These are phyloP conservation scores for Drosophila carrolli DNA, from an alignment of 1,140 invertebrate species.

Conservation along the genomic window DNA sequence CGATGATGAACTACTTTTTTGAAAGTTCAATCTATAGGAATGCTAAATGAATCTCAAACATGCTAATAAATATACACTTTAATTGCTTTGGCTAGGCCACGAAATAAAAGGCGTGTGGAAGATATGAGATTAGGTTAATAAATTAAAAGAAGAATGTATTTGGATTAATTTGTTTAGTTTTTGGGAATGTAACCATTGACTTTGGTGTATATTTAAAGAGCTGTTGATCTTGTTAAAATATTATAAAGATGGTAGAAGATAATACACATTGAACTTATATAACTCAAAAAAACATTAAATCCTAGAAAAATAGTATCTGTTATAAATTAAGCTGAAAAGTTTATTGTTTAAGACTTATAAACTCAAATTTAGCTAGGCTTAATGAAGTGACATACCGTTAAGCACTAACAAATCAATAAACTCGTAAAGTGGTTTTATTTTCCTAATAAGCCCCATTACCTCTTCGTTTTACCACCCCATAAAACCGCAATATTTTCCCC, in stretches of 20 bases:
- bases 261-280: too few relatives aligned
- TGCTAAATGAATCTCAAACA: conserved; percentile 37
- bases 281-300: too few relatives aligned
- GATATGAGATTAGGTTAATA: not conserved
- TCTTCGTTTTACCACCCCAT: conserved; percentile 13
- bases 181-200: too few relatives aligned
- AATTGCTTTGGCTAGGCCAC: conserved; percentile 9
- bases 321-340: too few relatives aligned
- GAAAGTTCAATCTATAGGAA: conserved; percentile 18
- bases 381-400: too few relatives aligned
- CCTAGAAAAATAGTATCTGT: too few relatives aligned
- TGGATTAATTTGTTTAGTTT: not conserved
- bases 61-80: conserved; percentile 31
- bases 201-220: too few relatives aligned
- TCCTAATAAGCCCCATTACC: conserved; percentile 6
- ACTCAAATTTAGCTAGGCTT: too few relatives aligned
- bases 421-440: conserved; percentile 4
- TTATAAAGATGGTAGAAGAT: too few relatives aligned
- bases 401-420: conserved; percentile 9
- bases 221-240: too few relatives aligned
- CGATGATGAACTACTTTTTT: conserved; percentile 44
- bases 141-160: not conserved
- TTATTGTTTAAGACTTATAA: too few relatives aligned
- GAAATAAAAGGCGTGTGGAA: conserved; percentile 7
- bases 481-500: conserved; percentile 4